A percentile compares a stretch with the other conserved stretches of the same genome.
These are phyloP conservation scores for Amphimallon solstitiale DNA, from an alignment of 2,888 invertebrate genomes.

Conservation along the genomic window DNA sequence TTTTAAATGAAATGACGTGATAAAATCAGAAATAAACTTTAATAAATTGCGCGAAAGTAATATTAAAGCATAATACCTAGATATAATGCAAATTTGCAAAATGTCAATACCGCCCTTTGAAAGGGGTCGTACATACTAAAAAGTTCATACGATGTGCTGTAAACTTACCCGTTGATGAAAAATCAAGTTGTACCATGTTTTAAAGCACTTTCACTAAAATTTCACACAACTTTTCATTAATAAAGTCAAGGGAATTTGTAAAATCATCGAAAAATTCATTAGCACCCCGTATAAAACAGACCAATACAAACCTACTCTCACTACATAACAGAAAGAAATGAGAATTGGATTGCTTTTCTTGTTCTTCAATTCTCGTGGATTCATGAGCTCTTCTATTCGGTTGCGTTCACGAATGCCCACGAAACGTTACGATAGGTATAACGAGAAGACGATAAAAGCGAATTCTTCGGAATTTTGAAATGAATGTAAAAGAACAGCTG, in stretches of 20 bases:
- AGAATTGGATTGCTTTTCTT: slow-evolving; percentile 38
- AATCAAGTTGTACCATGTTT: slow-evolving; percentile 58
- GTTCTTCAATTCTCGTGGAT: too few species aligned
- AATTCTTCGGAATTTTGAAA: background rate
- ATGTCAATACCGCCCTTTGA: slow-evolving; percentile 58
- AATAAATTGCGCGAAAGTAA: background rate
- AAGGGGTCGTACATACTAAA: slow-evolving; percentile 50
- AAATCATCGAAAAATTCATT: slow-evolving; percentile 41
- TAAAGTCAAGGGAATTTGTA: slow-evolving; percentile 46
- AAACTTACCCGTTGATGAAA: slow-evolving; percentile 57
- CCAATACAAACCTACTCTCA: slow-evolving; percentile 41
- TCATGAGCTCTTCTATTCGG: background rate
- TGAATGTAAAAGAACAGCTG: slow-evolving; percentile 18
- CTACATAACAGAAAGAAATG: slow-evolving; percentile 44
- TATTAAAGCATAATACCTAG: background rate
- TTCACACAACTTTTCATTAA: slow-evolving; percentile 57
- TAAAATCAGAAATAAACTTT: background rate
- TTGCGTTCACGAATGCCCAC: background rate
- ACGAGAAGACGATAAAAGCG: slow-evolving; percentile 11
- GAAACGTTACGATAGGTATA: background rate
- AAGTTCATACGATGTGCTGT: slow-evolving; percentile 40
- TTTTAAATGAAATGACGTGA: too few species aligned
- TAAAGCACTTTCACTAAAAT: slow-evolving; percentile 47
- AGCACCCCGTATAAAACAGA: slow-evolving; percentile 40
- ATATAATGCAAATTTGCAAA: slow-evolving; percentile 47